Conservation (phyloP, 2,888 invertebrate species). For the Glyphotaelius pellucidus region DNA sequence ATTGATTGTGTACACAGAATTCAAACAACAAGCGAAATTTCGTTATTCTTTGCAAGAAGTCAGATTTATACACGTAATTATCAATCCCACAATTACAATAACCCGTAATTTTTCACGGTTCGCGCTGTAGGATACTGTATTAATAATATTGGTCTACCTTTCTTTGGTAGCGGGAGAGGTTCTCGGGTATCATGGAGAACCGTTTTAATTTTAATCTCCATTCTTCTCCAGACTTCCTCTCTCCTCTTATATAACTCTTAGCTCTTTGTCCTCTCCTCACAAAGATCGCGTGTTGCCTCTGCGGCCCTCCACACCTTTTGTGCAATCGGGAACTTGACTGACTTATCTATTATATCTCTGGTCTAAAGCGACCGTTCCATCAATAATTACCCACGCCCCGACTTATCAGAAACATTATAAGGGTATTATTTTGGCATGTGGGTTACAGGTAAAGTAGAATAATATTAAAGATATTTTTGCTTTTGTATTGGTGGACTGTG, state of each 20-base stretch:
- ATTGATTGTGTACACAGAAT: too few relatives aligned
- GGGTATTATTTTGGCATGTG: neutral
- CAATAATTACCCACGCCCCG: neutral
- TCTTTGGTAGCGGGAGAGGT: neutral
- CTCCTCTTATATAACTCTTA: slow-evolving; percentile 3
- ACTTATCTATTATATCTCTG: slow-evolving; percentile 11
- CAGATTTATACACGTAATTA: too few relatives aligned
- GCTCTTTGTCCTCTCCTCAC: neutral
- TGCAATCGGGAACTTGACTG: slow-evolving; percentile 22
- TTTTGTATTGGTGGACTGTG: too few relatives aligned
- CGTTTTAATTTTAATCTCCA: slow-evolving; percentile 21
- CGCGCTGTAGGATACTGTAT: too few relatives aligned
- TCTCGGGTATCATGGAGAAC: slow-evolving; percentile 23
- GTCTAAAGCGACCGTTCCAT: neutral
- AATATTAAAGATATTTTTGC: too few relatives aligned
- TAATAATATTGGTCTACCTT: neutral
- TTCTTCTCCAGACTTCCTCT: neutral
- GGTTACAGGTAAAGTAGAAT: too few relatives aligned
- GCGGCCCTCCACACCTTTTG: neutral
- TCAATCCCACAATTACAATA: too few relatives aligned
- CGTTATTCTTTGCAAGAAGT: too few relatives aligned
- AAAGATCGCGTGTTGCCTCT: neutral
- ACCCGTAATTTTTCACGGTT: too few relatives aligned
- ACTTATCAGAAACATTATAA: neutral
- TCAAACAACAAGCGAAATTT: too few relatives aligned